phyloP scores from a whole-genome alignment of 2,797 vertebrate species.

The Gymnoscopelus microlampas region DNA sequence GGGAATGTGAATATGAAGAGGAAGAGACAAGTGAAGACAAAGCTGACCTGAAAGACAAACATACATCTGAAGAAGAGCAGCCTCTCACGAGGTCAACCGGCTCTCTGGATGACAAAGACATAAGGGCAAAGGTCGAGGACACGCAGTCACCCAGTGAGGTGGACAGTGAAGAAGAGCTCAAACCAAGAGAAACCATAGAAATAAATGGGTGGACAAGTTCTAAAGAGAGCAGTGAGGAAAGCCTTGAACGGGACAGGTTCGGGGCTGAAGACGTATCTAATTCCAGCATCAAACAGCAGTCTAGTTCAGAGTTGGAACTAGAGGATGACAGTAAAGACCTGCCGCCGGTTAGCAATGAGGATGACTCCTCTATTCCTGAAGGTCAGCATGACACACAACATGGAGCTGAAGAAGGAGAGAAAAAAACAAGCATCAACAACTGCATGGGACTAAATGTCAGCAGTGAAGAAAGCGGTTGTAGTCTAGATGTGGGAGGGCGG shows the following conservation, averaged over 20 bases:
- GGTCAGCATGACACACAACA: not conserved
- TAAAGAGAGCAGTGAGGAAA: slow-evolving; percentile 17
- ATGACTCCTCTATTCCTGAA: not conserved
- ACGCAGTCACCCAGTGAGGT: slow-evolving; percentile 6
- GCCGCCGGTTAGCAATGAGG: slow-evolving; percentile 5
- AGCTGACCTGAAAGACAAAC: not conserved
- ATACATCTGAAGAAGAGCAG: slow-evolving; percentile 18
- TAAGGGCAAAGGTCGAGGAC: not conserved
- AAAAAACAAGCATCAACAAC: slow-evolving; percentile 1
- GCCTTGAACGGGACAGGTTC: slow-evolving; percentile 3
- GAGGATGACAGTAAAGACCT: slow-evolving; percentile 20
- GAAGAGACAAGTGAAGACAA: slow-evolving; percentile 1
- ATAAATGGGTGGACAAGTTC: slow-evolving; percentile 7
- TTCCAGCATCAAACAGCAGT: not conserved
- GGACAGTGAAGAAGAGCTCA: slow-evolving; percentile 12
- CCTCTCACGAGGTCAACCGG: not conserved
- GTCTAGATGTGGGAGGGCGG: slow-evolving; percentile 39
- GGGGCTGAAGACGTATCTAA: not conserved
- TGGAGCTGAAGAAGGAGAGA: not conserved
- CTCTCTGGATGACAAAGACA: not conserved
- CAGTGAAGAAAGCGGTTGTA: slow-evolving; percentile 25
- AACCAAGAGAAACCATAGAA: slow-evolving; percentile 13
- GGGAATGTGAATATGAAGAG: not conserved
- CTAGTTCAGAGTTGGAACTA: not conserved
- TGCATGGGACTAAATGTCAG: slow-evolving; percentile 19